phyloP scores from a whole-genome alignment of 2,888 invertebrate species.

The Entomobrya multifasciata region DNA sequence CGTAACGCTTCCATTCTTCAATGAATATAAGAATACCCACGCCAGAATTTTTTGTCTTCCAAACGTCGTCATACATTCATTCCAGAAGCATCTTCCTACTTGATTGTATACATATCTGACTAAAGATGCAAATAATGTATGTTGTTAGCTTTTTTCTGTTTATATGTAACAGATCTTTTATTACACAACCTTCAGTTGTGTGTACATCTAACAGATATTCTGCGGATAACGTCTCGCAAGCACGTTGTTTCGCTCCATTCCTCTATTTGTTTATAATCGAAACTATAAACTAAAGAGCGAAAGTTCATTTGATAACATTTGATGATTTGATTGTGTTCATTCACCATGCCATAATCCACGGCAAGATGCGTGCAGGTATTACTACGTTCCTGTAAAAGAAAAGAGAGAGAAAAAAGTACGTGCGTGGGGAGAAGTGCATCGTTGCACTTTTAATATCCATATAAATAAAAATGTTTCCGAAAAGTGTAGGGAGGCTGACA shows the following conservation, averaged over 20 bases:
- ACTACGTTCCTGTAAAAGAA: slow-evolving; percentile 11
- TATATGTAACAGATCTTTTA: no score
- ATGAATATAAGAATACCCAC: slow-evolving; percentile 15
- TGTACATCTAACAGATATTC: no score
- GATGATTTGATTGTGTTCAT: slow-evolving; percentile 62
- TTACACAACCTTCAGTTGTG: no score
- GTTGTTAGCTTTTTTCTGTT: no score
- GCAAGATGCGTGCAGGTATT: slow-evolving; percentile 43
- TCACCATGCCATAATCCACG: slow-evolving; percentile 58
- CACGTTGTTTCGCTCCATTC: no score
- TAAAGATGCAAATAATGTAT: not conserved
- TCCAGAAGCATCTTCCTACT: not conserved
- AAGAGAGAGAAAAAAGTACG: not conserved
- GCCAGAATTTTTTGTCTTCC: no score
- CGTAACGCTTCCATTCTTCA: slow-evolving; percentile 29
- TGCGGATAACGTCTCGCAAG: no score
- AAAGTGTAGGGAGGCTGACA: not conserved
- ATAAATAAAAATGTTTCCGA: slow-evolving; percentile 45
- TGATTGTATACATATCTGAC: not conserved
- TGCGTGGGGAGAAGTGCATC: slow-evolving; percentile 55
- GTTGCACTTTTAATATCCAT: slow-evolving; percentile 64
- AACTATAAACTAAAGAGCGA: slow-evolving; percentile 22
- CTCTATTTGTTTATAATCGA: no score
- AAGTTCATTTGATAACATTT: slow-evolving; percentile 60
- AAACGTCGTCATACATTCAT: not conserved